Base-by-base conservation (phyloP, 2,113 vertebrate genomes). In the Albula glossodonta region DNA sequence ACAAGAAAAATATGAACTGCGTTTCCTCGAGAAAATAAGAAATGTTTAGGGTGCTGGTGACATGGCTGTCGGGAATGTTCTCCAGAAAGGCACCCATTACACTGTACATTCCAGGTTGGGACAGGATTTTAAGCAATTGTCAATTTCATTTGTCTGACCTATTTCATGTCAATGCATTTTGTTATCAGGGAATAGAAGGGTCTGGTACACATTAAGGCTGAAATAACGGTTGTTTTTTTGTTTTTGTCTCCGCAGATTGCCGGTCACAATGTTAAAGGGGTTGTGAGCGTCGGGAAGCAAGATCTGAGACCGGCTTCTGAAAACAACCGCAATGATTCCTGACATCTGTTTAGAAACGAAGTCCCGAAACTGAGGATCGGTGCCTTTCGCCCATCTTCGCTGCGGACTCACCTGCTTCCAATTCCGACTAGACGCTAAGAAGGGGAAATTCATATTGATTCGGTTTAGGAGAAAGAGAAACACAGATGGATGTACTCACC, bases 231-330 rank as follows among this genome's bases (percentile, higher is more conserved):
- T 89, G 93, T 80, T 90, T 89, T 95, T 89, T 93, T 95, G 79
- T 90, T 89, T 95, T 89, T 93, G 95, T 95, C 88, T 88, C 95
- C 94, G 88, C 95, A 97, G 96, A 94, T 95, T 88, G 84, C 89
- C 84, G 88, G 84, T 92, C 85, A 85, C 88, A 90, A 83, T 90
- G 87, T 57, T 77, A 80, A n/a, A 84, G 83, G 87, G 89, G 86
- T 92, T 87, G 92, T 87, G 91, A 85, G 89, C 53, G 84, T 87
- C 88, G 81, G 91, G 93, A 93, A 91, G 86, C 57, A 90, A 92
- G 80, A 92, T 92, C 87, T n/a, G 90, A 92, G 80, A 86, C 87
- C 90, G 94, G 91, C 90, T 90, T 93, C 91, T 81, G 82, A n/a
- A n/a, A 22, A 25, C n/a, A 74, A 22, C 51, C 91, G 85, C 79